These are phyloP conservation scores for Cyrtonyx montezumae DNA, from an alignment of 2,113 vertebrate genomes.

Conservation along the genomic window DNA sequence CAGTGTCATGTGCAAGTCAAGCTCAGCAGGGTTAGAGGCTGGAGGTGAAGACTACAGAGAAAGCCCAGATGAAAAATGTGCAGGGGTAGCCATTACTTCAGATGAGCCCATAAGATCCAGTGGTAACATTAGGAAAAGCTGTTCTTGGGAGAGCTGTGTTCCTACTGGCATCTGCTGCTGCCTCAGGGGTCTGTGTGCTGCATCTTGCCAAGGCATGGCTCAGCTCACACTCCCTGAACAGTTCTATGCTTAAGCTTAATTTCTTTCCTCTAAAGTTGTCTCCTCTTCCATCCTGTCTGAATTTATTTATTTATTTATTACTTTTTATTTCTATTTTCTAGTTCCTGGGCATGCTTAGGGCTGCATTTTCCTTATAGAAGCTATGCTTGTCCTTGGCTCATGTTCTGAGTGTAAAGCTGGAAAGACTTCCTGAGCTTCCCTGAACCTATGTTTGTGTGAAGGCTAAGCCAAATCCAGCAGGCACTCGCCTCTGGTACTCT, in stretches of 20 bases:
- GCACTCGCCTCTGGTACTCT: not conserved
- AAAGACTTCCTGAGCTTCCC: not conserved
- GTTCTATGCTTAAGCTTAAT: not conserved
- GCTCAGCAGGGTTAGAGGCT: not conserved
- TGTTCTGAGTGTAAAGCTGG: not conserved
- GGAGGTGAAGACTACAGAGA: not conserved
- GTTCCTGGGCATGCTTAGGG: not conserved
- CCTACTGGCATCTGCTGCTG: not conserved
- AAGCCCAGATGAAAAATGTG: not conserved
- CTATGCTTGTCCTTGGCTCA: not conserved
- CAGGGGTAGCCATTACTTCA: not conserved
- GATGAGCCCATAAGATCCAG: not conserved
- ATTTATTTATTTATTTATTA: not conserved
- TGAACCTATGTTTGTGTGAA: rapidly evolving
- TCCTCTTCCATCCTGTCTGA: not conserved
- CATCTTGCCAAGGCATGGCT: not conserved
- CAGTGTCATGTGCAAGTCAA: not conserved
- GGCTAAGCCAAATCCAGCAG: not conserved
- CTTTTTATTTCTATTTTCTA: not conserved
- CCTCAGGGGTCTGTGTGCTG: rapidly evolving
- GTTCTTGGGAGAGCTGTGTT: not conserved
- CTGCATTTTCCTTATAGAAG: not conserved
- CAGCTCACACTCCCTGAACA: not conserved
- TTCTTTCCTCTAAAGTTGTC: not conserved
- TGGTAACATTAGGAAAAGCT: not conserved